Evolutionary conservation across 2,888 invertebrate genomes (phyloP), one percentile per base, ranked within the genome.

Genomic region (Cataglyphis albicans): DNA sequence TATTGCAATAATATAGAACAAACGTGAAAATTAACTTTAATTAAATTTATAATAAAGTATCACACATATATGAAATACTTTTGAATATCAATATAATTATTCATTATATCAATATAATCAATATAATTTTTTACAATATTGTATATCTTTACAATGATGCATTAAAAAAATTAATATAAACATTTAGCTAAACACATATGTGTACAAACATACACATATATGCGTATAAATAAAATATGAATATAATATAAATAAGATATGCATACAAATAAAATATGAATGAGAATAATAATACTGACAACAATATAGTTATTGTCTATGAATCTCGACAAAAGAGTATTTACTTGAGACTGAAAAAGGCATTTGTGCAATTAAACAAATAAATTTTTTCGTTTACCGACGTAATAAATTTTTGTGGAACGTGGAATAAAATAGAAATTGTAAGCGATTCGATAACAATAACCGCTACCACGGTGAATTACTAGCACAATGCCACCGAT

Each of bases 381-480:
- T 41, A 76, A 59, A 72, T 35, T n/a, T 65, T 76, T 44, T 6
- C 35, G 74, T 73, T 81, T 4, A 48, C 12, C 41, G 3, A 38
- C 21, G 25, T 59, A 63, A 81, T 41, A 21, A 81, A 81, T 81
- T 81, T 81, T 38, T 63, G n/a, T 48, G 75, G 0, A 10, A 81
- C 38, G 48, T 75, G 4, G 29, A 64, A 76, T 64, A 72, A 72
- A 65, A 85, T 82, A 82, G 86, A 83, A 85, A 64, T 59, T 41
- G 29, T 55, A 18, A 59, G 38, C 59, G 61, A 80, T 81, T 86
- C 67, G 63, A 81, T 74, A 74, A 87, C 76, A 84, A 81, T 68
- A 65, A 78, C 25, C 64, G 61, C 59, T 44, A n/a, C 57, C 41
- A 65, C 41, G 35, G 32, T 29, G 10, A 48, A 65, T 21, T 25